These are phyloP conservation scores for Radopholus similis DNA, from an alignment of 1,140 invertebrate species.

Conservation along the genomic window DNA sequence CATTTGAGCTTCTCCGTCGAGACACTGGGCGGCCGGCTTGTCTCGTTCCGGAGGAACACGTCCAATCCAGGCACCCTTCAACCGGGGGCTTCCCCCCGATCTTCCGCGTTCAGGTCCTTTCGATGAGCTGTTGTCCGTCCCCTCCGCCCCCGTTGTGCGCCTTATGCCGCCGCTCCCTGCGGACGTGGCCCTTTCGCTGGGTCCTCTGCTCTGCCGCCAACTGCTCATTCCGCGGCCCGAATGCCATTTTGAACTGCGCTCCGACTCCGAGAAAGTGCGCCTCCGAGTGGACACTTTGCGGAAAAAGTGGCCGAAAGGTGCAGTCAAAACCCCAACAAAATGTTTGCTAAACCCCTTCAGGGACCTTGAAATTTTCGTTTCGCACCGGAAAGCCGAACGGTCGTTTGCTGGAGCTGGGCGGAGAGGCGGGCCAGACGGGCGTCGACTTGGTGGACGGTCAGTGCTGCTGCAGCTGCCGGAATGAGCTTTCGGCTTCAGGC, in stretches of 20 bases:
- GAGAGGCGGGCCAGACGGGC: not conserved
- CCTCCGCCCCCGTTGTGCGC: not conserved
- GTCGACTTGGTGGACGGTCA: slow-evolving; percentile 17
- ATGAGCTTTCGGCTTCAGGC: not conserved
- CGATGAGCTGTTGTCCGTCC: not conserved
- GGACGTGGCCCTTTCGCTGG: not conserved
- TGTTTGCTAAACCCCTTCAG: not conserved
- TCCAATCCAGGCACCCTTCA: not conserved
- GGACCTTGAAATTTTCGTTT: slow-evolving; percentile 13
- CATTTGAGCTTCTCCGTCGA: not conserved
- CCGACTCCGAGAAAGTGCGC: slow-evolving; percentile 8
- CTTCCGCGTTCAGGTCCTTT: not conserved
- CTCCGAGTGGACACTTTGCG: slow-evolving; percentile 1
- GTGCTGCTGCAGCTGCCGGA: not conserved
- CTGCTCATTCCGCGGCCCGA: slow-evolving; percentile 18
- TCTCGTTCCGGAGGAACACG: not conserved
- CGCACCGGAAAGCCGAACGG: slow-evolving; percentile 16
- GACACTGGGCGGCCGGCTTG: not conserved
- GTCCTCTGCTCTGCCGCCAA: slow-evolving; percentile 5
- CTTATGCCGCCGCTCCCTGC: not conserved
- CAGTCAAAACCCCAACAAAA: no score
- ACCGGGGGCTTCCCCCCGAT: not conserved
- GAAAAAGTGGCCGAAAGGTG: slow-evolving; percentile 1
- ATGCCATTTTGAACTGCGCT: slow-evolving; percentile 17
- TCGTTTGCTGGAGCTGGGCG: slow-evolving; percentile 10